Evolutionary conservation across 2,888 invertebrate genomes (phyloP).

Genomic region (Pollenia angustigena): DNA sequence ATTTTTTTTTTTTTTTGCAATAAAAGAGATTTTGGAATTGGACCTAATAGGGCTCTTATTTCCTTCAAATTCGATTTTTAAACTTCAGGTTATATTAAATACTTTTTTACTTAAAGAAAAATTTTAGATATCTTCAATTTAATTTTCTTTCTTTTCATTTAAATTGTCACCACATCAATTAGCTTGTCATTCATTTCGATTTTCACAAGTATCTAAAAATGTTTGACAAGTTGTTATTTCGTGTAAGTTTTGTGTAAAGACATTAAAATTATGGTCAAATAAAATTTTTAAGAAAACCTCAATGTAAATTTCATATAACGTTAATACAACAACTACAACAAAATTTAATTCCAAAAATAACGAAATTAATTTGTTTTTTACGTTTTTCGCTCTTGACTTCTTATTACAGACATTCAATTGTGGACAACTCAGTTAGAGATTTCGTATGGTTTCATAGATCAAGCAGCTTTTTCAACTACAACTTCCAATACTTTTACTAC

Average conservation of each 20-base stretch:
- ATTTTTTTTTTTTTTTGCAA: too few relatives aligned
- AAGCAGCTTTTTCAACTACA: slow-evolving; percentile 32
- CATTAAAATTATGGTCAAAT: slow-evolving; percentile 28
- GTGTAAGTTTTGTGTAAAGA: slow-evolving; percentile 13
- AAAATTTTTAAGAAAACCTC: not conserved
- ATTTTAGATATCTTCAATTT: too few relatives aligned
- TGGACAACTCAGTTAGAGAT: slow-evolving; percentile 59
- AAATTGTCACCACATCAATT: too few relatives aligned
- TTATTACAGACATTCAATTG: slow-evolving; percentile 64
- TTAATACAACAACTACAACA: slow-evolving; percentile 14
- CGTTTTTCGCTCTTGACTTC: slow-evolving; percentile 36
- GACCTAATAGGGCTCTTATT: too few relatives aligned
- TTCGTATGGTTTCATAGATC: slow-evolving; percentile 68
- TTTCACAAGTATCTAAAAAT: not conserved
- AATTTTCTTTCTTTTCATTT: too few relatives aligned
- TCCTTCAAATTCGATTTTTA: too few relatives aligned
- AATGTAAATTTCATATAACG: not conserved
- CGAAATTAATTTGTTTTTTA: slow-evolving; percentile 56
- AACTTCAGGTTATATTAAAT: too few relatives aligned
- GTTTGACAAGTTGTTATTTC: slow-evolving; percentile 1
- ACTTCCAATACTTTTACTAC: slow-evolving; percentile 36
- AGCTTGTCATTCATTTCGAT: not conserved
- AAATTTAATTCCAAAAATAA: slow-evolving; percentile 52
- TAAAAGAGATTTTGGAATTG: too few relatives aligned
- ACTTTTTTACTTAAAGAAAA: too few relatives aligned